Evolutionary conservation across 2,888 invertebrate genomes (phyloP), one percentile per base, ranked within the genome.

Genomic region (Drosophila borborema): DNA sequence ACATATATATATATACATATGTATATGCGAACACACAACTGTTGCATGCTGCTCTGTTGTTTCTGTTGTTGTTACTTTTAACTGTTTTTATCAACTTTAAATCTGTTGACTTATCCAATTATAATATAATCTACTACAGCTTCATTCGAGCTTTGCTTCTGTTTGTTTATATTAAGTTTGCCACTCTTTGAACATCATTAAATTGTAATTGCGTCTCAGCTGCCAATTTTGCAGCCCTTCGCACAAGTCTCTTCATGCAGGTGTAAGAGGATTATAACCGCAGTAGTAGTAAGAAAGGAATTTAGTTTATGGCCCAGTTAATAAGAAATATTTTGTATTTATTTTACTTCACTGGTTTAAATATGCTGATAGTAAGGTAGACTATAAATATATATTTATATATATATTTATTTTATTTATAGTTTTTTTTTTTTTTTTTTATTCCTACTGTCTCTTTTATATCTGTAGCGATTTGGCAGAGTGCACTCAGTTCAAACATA

Each of bases 21-120:
- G 23, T 4, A 4, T 38, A 38, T 14, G 31, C 38, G 54, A 34
- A 54, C 41, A 64, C 49, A 62, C 68, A 86, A 77, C 84, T 83
- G 89, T 88, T 86, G 86, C 86, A 89, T 81, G 89, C 60, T 55
- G n/a, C 68, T 53, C 28, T 54, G 23, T 34, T 64, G 70, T 63
- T 62, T 16, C 55, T 77, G 51, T 63, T 62, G n/a, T 81, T 79
- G 69, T 64, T 87, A 55, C 64, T 73, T 56, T 58, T 64, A 36
- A 46, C 67, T 67, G 16, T 31, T 31, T 78, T 70, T 31, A 49
- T 36, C 73, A 34, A 18, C 51, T 18, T 18, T 34, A 6, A 51
- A 18, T 18, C 18, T 18, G 18, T 34, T 34, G 31, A 51, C 34
- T 51, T 34, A n/a, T 16, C 28, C 6, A 31, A 28, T 28, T 28